A percentile compares a stretch with the other conserved stretches of the same genome.
These are phyloP conservation scores for Melipona beecheii DNA, from an alignment of 2,888 invertebrate genomes.

Conservation along the genomic window DNA sequence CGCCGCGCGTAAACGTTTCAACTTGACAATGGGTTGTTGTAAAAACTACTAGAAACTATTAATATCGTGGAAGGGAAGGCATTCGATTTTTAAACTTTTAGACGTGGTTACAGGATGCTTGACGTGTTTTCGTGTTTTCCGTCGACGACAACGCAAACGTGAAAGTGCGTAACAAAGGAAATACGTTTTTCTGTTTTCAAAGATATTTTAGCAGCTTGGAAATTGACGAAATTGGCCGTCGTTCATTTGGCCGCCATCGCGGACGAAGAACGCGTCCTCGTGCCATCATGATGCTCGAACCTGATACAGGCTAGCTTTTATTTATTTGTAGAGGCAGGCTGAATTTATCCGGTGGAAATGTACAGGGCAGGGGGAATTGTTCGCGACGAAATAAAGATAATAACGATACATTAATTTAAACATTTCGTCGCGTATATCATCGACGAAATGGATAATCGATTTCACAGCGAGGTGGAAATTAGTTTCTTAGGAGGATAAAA, in stretches of 20 bases:
- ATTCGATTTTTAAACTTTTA: neutral
- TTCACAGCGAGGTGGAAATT: neutral
- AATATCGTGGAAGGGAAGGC: neutral
- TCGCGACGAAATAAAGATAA: neutral
- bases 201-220: neutral
- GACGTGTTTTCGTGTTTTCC: neutral
- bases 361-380: neutral
- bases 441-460: neutral
- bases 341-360: slow-evolving; percentile 2
- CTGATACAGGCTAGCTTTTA: neutral
- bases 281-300: neutral
- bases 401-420: neutral
- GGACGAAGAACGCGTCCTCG: neutral
- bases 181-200: neutral
- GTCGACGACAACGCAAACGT: too few species aligned
- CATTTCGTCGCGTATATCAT: neutral
- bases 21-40: neutral
- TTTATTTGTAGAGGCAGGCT: slow-evolving; percentile 4
- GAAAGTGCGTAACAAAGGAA: neutral
- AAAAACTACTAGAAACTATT: neutral
- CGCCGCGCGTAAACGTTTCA: neutral
- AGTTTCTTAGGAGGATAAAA: neutral
- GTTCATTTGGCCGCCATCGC: neutral
- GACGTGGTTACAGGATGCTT: neutral
- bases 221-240: neutral